Base-by-base conservation (phyloP, 2,797 vertebrate genomes). In the Rhabdophis nuchalis region DNA sequence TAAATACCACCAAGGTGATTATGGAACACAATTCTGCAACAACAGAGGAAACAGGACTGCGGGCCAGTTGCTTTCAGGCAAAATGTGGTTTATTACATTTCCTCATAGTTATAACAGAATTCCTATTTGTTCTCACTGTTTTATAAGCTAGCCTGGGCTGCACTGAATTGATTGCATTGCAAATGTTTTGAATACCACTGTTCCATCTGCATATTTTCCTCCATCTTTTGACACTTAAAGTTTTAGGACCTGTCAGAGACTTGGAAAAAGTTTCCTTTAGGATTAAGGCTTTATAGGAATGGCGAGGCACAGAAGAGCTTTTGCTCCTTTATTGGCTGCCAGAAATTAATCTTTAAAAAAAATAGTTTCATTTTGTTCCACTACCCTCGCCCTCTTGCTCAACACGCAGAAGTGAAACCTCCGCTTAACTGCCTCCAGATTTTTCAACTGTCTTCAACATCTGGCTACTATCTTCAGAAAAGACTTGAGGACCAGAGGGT, bases 141-240 rank as follows among this genome's bases (percentile, higher is more conserved):
- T 96, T 95, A 95, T 93, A 93, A 93, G 93, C 94, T 57, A 88
- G 64, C 46, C 50, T 61, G 50, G n/a, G 54, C 52, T 92, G 64
- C 64, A 25, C 50, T 97, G 85, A 91, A 92, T 89, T 94, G 94
- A 92, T 89, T 92, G 96, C 86, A 86, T 90, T 94, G 94, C 94
- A 57, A 95, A 96, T 96, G 94, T 94, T 96, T 96, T 93, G 94
- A 95, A 97, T 97, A 95, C 96, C 94, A 95, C 91, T 57, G 95
- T 90, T 95, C 92, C 64, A 93, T 96, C 95, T 96, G 94, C 95
- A 96, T 88, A 95, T 96, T 94, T 56, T 11, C 57, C 16, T 1
- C 4, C 92, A 32, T 61, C 32, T 90, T 96, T 96, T 94, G 94
- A 85, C 94, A 89, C 57, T 50, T 2, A 0, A 18, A 86, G 56